Evolutionary conservation across 2,113 vertebrate species (phyloP), one percentile per base, ranked within the genome.

Genomic region (Calonectris borealis): DNA sequence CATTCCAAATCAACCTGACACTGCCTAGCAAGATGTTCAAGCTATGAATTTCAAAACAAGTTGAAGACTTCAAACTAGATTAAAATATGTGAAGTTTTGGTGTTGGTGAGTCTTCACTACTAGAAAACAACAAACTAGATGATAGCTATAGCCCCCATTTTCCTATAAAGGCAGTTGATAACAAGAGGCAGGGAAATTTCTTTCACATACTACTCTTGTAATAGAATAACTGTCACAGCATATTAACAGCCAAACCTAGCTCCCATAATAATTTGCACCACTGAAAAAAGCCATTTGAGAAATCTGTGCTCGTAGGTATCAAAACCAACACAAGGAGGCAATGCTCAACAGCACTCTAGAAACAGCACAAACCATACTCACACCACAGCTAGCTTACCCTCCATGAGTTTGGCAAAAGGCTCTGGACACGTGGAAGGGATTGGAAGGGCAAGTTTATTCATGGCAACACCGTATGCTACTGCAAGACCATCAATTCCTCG

Each of bases 391-490:
- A 40, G 27, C 98, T 98, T 98, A 99, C 99, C 99, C 98, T 99
- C 99, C 99, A 99, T 99, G 34, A 99, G 99, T 94, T 98, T 99
- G 92, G 99, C 98, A 97, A 99, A 99, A 70, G 99, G 99, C 79
- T 99, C 99, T 16, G 99, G 99, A 87, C 99, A 99, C 0, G 99
- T 99, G n/a, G 99, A 99, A 81, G 99, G 99, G 89, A 99, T 98
- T 49, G 99, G 99, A 96, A 99, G 97, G n/a, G 99, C 98, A 48
- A 99, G 98, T 93, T 99, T 99, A 97, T 99, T 99, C 99, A 99
- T 99, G 21, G 99, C 99, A 86, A 99, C 99, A 38, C 99, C 99
- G 0, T 99, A 99, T 5, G 99, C 99, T 64, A 99, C 99, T 0
- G 99, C 99, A 32, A 99, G 98, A 38, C 99, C 98, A 93, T 99